A percentile compares a stretch with the other conserved stretches of the same genome.
Conservation (phyloP, 1,140 invertebrate species). For the Aphelenchoides fujianensis region DNA sequence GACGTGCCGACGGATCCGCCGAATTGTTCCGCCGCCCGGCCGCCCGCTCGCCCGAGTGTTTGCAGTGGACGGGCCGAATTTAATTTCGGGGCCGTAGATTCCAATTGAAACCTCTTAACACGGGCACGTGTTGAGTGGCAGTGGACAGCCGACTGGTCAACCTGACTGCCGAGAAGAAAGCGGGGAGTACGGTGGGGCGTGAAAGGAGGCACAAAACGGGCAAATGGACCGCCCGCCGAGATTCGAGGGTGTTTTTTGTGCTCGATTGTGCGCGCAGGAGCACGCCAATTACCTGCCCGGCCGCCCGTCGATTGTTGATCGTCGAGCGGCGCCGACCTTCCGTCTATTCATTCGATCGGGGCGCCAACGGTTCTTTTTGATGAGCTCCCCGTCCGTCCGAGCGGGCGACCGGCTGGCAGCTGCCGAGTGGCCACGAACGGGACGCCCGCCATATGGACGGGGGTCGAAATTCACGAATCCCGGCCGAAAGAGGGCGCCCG, state of each 20-base stretch:
- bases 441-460: neutral
- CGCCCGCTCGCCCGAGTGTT: neutral
- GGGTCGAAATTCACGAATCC: neutral
- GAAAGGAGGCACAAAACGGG: neutral
- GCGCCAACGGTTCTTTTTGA: neutral
- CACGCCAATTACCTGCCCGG: too few species aligned
- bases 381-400: too few species aligned
- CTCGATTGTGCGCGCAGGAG: neutral
- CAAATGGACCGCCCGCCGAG: neutral
- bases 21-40: neutral
- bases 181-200: neutral
- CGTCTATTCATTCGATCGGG: conserved; percentile 1
- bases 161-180: too few species aligned
- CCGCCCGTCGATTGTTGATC: neutral
- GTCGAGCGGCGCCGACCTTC: neutral
- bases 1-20: neutral
- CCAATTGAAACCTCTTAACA: conserved; percentile 1
- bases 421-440: too few species aligned
- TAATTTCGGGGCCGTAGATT: neutral
- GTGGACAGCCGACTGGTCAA: neutral
- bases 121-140: too few species aligned
- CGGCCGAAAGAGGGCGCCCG: neutral
- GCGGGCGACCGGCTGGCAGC: too few species aligned
- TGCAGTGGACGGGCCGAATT: neutral
- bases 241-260: neutral